Evolutionary conservation across 2,888 invertebrate genomes (phyloP).

Genomic region (Callinectes sapidus): DNA sequence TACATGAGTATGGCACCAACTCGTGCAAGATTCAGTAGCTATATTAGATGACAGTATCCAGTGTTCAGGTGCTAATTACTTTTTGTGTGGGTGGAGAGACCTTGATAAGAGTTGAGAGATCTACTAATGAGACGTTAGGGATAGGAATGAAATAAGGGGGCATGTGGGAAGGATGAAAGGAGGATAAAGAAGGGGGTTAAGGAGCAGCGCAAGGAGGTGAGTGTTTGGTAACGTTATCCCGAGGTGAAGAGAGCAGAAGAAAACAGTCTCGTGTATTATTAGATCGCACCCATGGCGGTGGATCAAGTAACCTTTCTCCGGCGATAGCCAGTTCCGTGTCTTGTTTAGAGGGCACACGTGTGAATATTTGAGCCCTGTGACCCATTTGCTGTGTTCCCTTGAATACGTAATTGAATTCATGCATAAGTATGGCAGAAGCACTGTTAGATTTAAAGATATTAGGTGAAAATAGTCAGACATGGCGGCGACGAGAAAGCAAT

Average conservation of each 20-base stretch:
- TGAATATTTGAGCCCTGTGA: background rate
- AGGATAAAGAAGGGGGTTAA: background rate
- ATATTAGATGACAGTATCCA: background rate
- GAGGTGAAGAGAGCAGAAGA: background rate
- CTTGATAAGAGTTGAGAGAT: background rate
- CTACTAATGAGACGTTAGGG: background rate
- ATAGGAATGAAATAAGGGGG: background rate
- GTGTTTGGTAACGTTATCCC: slow-evolving; percentile 9
- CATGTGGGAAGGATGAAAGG: background rate
- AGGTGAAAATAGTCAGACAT: background rate
- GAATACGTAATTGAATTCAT: background rate
- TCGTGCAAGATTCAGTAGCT: background rate
- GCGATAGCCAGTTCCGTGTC: background rate
- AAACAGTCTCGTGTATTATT: background rate
- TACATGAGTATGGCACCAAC: background rate
- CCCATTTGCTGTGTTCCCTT: background rate
- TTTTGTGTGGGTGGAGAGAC: background rate
- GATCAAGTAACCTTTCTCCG: background rate
- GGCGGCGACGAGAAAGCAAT: background rate
- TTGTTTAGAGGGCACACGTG: background rate
- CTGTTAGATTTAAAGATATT: background rate
- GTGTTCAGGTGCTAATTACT: background rate
- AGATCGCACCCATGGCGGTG: background rate
- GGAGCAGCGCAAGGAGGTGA: slow-evolving; percentile 9
- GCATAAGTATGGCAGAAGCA: background rate